Conservation (phyloP, 2,888 invertebrate genomes). For the Acanthosoma haemorrhoidale region DNA sequence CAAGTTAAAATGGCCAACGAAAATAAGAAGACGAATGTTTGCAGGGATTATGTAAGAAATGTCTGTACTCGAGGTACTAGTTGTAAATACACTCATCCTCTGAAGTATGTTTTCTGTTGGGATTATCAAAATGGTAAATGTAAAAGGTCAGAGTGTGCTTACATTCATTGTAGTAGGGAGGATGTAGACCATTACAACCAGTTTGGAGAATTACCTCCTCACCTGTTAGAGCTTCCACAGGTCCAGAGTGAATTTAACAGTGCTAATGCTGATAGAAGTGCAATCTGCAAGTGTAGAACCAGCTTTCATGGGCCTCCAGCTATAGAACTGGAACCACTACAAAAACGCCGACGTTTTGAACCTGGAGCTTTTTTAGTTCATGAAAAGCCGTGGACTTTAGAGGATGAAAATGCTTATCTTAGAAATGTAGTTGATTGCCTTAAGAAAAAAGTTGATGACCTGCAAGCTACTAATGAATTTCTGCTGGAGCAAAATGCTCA, state of each 20-base stretch:
- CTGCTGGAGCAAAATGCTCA: slow-evolving; percentile 71
- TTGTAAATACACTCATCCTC: slow-evolving; percentile 37
- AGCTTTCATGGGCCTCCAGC: slow-evolving; percentile 29
- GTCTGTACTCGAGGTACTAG: slow-evolving; percentile 52
- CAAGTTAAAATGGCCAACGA: slow-evolving; percentile 13
- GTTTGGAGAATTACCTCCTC: slow-evolving; percentile 63
- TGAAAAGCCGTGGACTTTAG: slow-evolving; percentile 46
- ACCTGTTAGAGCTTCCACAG: slow-evolving; percentile 37
- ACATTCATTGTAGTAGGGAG: slow-evolving; percentile 67
- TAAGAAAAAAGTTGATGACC: slow-evolving; percentile 61
- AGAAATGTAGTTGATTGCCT: slow-evolving; percentile 63
- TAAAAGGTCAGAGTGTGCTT: slow-evolving; percentile 65
- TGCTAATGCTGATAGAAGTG: slow-evolving; percentile 53
- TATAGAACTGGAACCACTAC: slow-evolving; percentile 47
- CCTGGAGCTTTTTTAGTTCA: slow-evolving; percentile 3
- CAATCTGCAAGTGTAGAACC: slow-evolving; percentile 48
- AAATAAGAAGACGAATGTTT: slow-evolving; percentile 45
- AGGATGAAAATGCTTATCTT: slow-evolving; percentile 63
- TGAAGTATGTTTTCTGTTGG: slow-evolving; percentile 55
- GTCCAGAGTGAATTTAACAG: slow-evolving; percentile 50
- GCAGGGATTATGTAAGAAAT: slow-evolving; percentile 56
- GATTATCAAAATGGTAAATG: slow-evolving; percentile 71
- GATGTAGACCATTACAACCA: slow-evolving; percentile 70
- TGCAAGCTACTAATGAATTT: slow-evolving; percentile 72
- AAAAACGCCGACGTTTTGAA: slow-evolving; percentile 46